Evolutionary conservation across 64 coral and sea anemone species (phyloP).

Genomic region (Orbicella faveolata): DNA sequence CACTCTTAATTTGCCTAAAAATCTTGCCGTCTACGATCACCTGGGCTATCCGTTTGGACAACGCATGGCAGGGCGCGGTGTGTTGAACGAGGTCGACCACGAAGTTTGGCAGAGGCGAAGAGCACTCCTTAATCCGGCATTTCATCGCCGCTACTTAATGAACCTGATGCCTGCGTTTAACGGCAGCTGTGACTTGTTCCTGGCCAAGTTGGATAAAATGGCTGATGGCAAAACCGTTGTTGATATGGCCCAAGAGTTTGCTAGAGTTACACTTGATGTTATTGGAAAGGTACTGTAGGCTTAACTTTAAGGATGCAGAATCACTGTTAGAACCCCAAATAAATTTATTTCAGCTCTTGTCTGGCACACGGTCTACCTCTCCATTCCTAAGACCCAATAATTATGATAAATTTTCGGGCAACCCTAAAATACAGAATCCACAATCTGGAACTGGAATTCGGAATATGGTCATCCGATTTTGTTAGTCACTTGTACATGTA

Average conservation of each 20-base stretch:
- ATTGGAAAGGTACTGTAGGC: slow-evolving; percentile 68
- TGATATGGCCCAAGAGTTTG: slow-evolving; percentile 73
- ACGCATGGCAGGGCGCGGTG: slow-evolving; percentile 44
- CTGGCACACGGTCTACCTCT: no score
- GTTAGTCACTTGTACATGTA: no score
- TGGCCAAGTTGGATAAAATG: slow-evolving; percentile 51
- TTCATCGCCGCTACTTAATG: slow-evolving; percentile 80
- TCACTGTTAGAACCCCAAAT: neutral
- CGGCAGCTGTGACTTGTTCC: slow-evolving; percentile 52
- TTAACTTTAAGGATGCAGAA: neutral
- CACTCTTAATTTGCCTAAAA: slow-evolving; percentile 56
- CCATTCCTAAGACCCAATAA: no score
- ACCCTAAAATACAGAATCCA: no score
- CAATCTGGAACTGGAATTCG: no score
- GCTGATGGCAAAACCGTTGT: slow-evolving; percentile 63
- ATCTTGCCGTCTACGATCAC: neutral
- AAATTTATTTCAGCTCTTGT: neutral
- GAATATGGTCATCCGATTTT: no score
- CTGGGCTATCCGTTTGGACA: slow-evolving; percentile 39
- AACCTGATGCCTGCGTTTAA: slow-evolving; percentile 90
- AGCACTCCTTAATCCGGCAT: slow-evolving; percentile 69
- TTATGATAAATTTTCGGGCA: no score
- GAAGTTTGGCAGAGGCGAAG: slow-evolving; percentile 60
- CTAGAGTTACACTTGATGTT: slow-evolving; percentile 72
- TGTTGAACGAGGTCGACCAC: slow-evolving; percentile 53